Percentiles rank a stretch among this genome's conserved stretches.
Conservation (phyloP, 1,140 invertebrate genomes). For the Platorchestia sp. region DNA sequence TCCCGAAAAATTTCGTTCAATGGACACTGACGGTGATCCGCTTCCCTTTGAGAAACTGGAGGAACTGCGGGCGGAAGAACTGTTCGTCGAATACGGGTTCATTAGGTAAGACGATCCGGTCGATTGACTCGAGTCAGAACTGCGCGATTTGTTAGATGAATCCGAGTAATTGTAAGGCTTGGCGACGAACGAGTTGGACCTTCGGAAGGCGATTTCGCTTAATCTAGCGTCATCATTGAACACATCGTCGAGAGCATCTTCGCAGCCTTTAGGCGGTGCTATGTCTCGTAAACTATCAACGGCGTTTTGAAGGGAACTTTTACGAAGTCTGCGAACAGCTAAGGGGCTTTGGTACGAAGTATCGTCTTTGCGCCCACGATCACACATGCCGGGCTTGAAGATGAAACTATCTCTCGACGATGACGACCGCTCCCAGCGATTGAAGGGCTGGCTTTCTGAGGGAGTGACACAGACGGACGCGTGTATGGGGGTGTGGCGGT, state of each 20-base stretch:
- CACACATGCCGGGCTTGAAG: neutral
- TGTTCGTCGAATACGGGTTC: conserved; percentile 40
- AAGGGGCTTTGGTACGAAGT: neutral
- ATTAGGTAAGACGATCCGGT: conserved; percentile 33
- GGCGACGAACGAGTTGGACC: conserved; percentile 19
- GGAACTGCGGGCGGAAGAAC: conserved; percentile 54
- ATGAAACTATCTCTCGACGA: neutral
- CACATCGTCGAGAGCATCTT: conserved; percentile 14
- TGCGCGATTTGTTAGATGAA: conserved; percentile 47
- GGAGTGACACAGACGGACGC: neutral
- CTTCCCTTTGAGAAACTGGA: conserved; percentile 7
- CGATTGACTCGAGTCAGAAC: conserved; percentile 31
- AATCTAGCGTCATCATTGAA: neutral
- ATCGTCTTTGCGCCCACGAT: neutral
- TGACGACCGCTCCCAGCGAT: neutral
- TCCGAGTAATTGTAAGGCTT: conserved; percentile 45
- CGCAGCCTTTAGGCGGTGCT: neutral
- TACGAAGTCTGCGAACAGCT: neutral
- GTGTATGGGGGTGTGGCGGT: conserved; percentile 7
- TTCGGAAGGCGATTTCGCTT: neutral
- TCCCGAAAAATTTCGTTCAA: neutral
- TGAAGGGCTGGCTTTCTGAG: neutral
- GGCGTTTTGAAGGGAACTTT: conserved; percentile 18
- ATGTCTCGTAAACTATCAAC: conserved; percentile 26
- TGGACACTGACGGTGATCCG: conserved; percentile 12